Evolutionary conservation across 2,888 invertebrate species (phyloP).

Genomic region (Orgyia antiqua): DNA sequence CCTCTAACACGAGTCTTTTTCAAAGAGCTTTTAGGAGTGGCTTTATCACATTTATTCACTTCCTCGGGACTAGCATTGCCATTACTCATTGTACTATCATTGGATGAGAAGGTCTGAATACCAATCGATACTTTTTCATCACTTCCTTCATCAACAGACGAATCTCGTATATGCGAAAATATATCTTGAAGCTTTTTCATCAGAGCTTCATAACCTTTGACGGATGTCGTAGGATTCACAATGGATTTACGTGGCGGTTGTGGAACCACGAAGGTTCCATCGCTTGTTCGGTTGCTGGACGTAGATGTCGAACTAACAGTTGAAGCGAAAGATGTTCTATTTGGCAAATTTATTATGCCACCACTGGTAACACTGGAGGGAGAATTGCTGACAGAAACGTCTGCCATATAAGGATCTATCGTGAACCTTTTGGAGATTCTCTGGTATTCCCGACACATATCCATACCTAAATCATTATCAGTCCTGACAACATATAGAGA

Average conservation of each 20-base stretch:
- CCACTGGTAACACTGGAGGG: conserved; percentile 71
- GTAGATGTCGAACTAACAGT: conserved; percentile 62
- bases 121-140: conserved; percentile 66
- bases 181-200: conserved; percentile 66
- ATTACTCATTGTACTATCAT: conserved; percentile 49
- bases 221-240: conserved; percentile 52
- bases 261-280: conserved; percentile 69
- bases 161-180: conserved; percentile 57
- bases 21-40: conserved; percentile 74
- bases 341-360: conserved; percentile 61
- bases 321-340: conserved; percentile 64
- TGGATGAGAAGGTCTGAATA: conserved; percentile 53
- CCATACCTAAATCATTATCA: conserved; percentile 65
- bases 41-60: conserved; percentile 56
- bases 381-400: conserved; percentile 62
- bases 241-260: conserved; percentile 67
- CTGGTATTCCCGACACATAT: conserved; percentile 70
- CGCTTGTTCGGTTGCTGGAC: conserved; percentile 64
- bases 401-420: conserved; percentile 65
- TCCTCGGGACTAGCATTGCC: conserved; percentile 68
- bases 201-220: conserved; percentile 65
- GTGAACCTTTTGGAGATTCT: conserved; percentile 67
- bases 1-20: conserved; percentile 68
- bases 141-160: conserved; percentile 43
- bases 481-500: conserved; percentile 65